A percentile compares a stretch with the other conserved stretches of the same genome.
phyloP scores from a whole-genome alignment of 2,888 invertebrate genomes.

The Cylloceria caligata region DNA sequence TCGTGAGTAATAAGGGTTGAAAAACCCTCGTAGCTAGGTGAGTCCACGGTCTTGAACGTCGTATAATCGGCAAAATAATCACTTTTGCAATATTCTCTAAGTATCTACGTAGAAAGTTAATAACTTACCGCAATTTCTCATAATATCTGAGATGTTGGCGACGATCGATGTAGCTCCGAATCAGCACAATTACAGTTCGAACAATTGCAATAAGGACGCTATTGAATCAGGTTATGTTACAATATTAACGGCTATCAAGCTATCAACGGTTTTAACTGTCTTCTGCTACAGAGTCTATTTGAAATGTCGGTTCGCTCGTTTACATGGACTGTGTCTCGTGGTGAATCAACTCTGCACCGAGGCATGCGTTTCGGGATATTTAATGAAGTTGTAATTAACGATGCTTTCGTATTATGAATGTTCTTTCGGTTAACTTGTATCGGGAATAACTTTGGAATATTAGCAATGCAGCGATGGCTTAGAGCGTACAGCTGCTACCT shows the following conservation, averaged over 20 bases:
- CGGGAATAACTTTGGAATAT: constrained; percentile 5
- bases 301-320: constrained; percentile 25
- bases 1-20: neutral
- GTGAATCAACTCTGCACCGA: constrained; percentile 5
- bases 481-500: constrained; percentile 44
- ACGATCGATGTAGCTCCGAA: constrained; percentile 67
- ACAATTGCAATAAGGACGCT: constrained; percentile 77
- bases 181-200: constrained; percentile 63
- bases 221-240: constrained; percentile 70
- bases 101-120: neutral
- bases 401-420: neutral
- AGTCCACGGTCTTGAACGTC: constrained; percentile 4
- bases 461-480: neutral
- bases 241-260: constrained; percentile 76
- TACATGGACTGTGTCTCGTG: constrained; percentile 6
- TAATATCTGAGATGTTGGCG: constrained; percentile 70
- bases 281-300: constrained; percentile 59
- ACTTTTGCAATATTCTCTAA: constrained; percentile 1
- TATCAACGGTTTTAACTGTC: constrained; percentile 70
- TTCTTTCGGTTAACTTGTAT: neutral
- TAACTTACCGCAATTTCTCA: constrained; percentile 75
- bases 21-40: neutral
- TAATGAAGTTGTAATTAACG: neutral
- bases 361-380: constrained; percentile 12
- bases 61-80: constrained; percentile 32